Evolutionary conservation across 2,888 invertebrate species (phyloP), one percentile per base, ranked within the genome.

Genomic region (Sphaerophoria taeniata): DNA sequence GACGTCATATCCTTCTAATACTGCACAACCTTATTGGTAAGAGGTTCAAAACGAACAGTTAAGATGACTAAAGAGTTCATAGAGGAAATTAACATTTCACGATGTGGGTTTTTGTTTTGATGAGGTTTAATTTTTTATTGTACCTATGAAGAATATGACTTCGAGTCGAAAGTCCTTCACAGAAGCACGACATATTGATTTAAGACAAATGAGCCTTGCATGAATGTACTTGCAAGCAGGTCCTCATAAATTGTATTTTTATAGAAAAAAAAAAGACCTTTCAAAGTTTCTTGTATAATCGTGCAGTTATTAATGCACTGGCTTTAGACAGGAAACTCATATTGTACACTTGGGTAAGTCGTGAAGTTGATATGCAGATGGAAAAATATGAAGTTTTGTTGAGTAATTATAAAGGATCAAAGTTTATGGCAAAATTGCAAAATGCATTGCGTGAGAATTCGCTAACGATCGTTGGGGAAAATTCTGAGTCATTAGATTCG

Each of bases 161-260:
- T 24, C 24, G 9, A 65, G 65, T 36, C 47, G 9, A 11, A 56
- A 14, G 45, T 61, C 45, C 53, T 53, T 43, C 12, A 47, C 16
- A 36, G 31, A 49, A 58, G 58, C 63, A 71, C 56, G 78, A 33
- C 65, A 77, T 77, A 77, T 77, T 77, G 70, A 71, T 77, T 71
- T 53, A 34, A 33, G 55, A 70, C 61, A 60, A 39, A 60, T 60
- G n/a, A 9, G 2, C 16, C 12, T 39, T 47, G 51, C 36, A 47
- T 71, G 55, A 16, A 43, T 60, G 39, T 49, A 33, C 12, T 43
- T 24, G 0, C 9, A 51, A 0, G 24, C 14, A 3, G 3, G 7
- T 33, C 31, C 45, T n/a, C 16, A 9, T 36, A 7, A 9, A n/a
- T 9, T 11, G 9, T n/a, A 45, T 49, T 34, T 63, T 65, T 61